Evolutionary conservation across 2,113 vertebrate species (phyloP).

Genomic region (Lathamus discolor): DNA sequence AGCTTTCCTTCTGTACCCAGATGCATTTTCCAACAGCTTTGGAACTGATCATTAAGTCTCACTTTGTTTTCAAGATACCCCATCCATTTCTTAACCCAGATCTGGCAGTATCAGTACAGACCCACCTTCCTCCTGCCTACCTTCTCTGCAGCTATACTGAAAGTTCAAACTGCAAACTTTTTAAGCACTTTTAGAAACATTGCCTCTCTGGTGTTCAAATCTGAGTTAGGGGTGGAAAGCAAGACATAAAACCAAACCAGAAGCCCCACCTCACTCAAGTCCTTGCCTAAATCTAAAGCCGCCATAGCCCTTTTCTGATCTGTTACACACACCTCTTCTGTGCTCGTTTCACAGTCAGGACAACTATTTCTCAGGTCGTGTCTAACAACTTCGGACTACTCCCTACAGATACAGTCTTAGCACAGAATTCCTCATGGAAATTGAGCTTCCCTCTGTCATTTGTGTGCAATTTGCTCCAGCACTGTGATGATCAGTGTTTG

Average conservation of each 20-base stretch:
- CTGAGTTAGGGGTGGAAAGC: neutral
- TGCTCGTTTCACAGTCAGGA: neutral
- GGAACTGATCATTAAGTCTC: neutral
- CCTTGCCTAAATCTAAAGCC: neutral
- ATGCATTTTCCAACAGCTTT: neutral
- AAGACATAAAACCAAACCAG: neutral
- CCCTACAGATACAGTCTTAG: neutral
- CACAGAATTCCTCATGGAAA: neutral
- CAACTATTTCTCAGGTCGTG: neutral
- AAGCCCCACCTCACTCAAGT: neutral
- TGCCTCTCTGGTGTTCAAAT: neutral
- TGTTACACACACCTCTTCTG: neutral
- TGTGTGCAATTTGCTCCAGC: neutral
- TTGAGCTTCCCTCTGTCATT: neutral
- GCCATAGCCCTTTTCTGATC: neutral
- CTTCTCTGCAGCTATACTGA: neutral
- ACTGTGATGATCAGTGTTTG: rapidly evolving
- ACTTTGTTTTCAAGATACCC: neutral
- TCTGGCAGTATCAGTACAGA: neutral
- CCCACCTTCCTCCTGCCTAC: neutral
- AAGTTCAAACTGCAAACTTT: neutral
- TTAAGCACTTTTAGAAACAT: neutral
- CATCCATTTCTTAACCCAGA: neutral
- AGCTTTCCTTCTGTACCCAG: neutral
- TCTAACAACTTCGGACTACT: neutral